phyloP scores from a whole-genome alignment of 2,888 invertebrate genomes.

The Xestia xanthographa region DNA sequence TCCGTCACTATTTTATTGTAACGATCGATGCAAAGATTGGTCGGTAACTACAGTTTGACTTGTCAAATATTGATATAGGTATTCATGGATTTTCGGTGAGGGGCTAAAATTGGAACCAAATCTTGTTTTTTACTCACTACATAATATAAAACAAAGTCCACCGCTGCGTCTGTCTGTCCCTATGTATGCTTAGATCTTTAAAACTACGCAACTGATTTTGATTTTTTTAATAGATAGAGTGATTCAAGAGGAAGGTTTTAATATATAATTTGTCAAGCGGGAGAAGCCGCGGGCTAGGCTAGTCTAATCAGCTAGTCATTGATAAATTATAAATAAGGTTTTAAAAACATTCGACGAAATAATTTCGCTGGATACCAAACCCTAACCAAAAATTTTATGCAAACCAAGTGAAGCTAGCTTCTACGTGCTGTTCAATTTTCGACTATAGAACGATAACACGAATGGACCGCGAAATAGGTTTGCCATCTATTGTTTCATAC shows the following conservation, averaged over 20 bases:
- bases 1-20: neutral
- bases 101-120: neutral
- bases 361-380: neutral
- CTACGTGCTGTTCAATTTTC: neutral
- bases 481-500: neutral
- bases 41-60: neutral
- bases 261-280: too few species aligned
- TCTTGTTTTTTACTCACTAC: neutral
- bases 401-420: neutral
- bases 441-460: neutral
- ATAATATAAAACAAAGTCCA: too few species aligned
- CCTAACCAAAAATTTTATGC: neutral
- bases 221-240: too few species aligned
- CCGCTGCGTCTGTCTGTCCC: too few species aligned
- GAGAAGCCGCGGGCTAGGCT: too few species aligned
- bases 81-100: neutral
- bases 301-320: too few species aligned
- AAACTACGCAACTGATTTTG: too few species aligned
- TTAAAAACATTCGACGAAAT: neutral
- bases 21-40: neutral
- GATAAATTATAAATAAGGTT: neutral
- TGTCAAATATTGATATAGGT: neutral
- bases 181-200: too few species aligned
- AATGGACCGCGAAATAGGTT: neutral
- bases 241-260: too few species aligned